Evolutionary conservation across 2,888 invertebrate species (phyloP), one percentile per base, ranked within the genome.

Genomic region (Oligia strigilis): DNA sequence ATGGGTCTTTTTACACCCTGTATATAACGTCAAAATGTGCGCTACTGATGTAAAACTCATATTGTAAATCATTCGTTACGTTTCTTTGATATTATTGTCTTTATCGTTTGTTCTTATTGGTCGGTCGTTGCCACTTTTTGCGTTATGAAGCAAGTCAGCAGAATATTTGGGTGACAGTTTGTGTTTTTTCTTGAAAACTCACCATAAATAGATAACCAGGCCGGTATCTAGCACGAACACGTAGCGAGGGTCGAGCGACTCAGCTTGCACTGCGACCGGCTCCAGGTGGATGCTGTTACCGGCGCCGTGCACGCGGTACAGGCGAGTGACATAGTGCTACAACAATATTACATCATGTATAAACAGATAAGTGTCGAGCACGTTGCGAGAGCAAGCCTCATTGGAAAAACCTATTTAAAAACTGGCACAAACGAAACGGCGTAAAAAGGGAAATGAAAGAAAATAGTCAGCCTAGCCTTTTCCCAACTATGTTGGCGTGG

Each of bases 201-300:
- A 96, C 99, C 99, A 99, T 86, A 99, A 97, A 94, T 98, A 99
- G 89, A 99, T 98, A 91, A 98, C 97, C 65, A 98, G 97, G 1
- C 99, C 99, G 55, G 98, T 98, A 93, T 99, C 99, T 67, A 99
- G 95, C 19, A 99, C 97, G 95, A 99, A 99, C 3, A 99, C 99
- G 95, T 98, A 99, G 85, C 99, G 97, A 0, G 99, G 98, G 97
- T 99, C 99, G 75, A 99, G 97, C 0, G 99, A 98, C 58, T 97
- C 97, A 1, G 97, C 95, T 23, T 96, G 95, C 65, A 98, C 97
- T 0, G 98, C 97, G 49, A 99, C 99, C 1, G 99, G 98, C 95
- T 99, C 99, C 92, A 99, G 95, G 94, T 99, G 99, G 73, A 99
- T 98, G 36, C 98, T 98, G 74, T 98, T 98, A 52, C 99, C 99